Evolutionary conservation across 2,797 vertebrate species (phyloP), one percentile per base, ranked within the genome.

Genomic region (Helicolenus hilgendorfi): DNA sequence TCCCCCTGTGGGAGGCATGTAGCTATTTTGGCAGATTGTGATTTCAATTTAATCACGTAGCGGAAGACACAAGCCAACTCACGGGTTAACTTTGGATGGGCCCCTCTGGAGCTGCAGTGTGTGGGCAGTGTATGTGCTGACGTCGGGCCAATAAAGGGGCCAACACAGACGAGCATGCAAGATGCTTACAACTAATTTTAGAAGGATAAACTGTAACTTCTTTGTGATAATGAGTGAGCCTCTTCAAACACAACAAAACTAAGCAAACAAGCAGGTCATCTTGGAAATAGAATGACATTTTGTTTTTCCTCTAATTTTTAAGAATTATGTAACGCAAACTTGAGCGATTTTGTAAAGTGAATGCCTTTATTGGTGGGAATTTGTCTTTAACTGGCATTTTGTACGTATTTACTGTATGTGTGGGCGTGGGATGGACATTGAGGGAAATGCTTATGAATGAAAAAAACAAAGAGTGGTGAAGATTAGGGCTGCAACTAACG

Each of bases 1-100:
- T 72, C 85, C 86, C 86, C 75, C 77, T 36, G 80, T 81, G 81
- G 81, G 63, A 90, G 81, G 73, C 89, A 82, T 77, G 84, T 29
- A 76, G 91, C 85, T 78, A 72, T 82, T 91, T 77, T 85, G 85
- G 90, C 71, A 78, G 59, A 91, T 53, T 53, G 81, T 70, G 56
- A 89, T 94, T 89, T 90, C 74, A 83, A 89, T 92, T 90, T 87
- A 92, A 90, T 93, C 88, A 68, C 67, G 62, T 22, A 73, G 79
- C 9, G 2, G 64, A 91, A 79, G 76, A 79, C 55, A 67, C 45
- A 55, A 68, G 67, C 75, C 70, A 87, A 73, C 77, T 72, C 36
- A 55, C 13, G 89, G 86, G 90, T 92, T 93, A 92, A 83, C 63
- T 74, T 20, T 55, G 26, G 53, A 94, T 64, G 72, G 74, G 81